phyloP scores from a whole-genome alignment of 2,888 invertebrate species.

The Microdon myrmicae region DNA sequence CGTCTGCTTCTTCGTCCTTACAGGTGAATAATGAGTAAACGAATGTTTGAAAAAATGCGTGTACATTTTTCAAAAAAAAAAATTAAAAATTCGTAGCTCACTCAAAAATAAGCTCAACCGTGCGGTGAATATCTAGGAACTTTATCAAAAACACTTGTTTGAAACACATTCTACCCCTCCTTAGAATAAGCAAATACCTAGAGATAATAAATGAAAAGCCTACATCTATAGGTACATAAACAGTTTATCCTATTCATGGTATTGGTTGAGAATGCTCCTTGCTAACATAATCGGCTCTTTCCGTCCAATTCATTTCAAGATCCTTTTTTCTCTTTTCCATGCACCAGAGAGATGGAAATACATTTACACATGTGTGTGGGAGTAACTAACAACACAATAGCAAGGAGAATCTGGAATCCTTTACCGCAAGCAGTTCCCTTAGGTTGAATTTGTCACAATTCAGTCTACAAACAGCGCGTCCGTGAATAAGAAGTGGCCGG shows the following conservation, averaged over 20 bases:
- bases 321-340: conserved; percentile 26
- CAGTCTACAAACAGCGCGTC: conserved; percentile 68
- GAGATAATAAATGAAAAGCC: conserved; percentile 7
- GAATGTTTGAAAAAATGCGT: no score
- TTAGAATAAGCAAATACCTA: conserved; percentile 4
- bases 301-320: conserved; percentile 32
- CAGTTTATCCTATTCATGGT: conserved; percentile 25
- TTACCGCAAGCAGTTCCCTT: conserved; percentile 31
- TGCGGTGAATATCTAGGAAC: no score
- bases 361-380: conserved; percentile 10
- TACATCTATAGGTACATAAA: conserved; percentile 18
- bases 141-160: conserved; percentile 52
- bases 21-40: no score
- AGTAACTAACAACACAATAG: conserved; percentile 8
- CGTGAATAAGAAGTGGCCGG: conserved; percentile 68
- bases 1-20: no score
- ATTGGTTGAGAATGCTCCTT: conserved; percentile 33
- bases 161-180: conserved; percentile 38
- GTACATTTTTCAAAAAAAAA: no score
- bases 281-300: conserved; percentile 23
- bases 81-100: no score
- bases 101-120: no score
- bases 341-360: conserved; percentile 20
- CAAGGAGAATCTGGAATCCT: conserved; percentile 8
- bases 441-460: conserved; percentile 55